phyloP scores from a whole-genome alignment of 92 coral and sea anemone species.

The Paragorgia papillata region DNA sequence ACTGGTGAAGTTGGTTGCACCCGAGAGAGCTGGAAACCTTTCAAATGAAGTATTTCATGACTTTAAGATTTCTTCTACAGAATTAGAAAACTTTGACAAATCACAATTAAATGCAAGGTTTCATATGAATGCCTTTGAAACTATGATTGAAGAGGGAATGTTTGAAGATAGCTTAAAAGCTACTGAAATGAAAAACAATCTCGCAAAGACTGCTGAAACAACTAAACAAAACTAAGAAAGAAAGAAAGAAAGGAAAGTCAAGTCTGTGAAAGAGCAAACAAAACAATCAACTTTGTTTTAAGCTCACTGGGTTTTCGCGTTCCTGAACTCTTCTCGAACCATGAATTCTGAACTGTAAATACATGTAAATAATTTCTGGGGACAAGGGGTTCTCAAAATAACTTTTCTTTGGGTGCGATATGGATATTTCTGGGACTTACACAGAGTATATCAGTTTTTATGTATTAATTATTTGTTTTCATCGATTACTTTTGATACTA shows the following conservation, averaged over 20 bases:
- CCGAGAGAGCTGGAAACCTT: too few relatives aligned
- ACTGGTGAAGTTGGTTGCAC: too few relatives aligned
- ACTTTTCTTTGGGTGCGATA: background rate
- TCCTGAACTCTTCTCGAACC: background rate
- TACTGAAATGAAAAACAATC: slow-evolving; percentile 20
- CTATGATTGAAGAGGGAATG: slow-evolving; percentile 35
- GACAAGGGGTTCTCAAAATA: background rate
- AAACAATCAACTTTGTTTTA: slow-evolving; percentile 12
- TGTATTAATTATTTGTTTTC: slow-evolving; percentile 7
- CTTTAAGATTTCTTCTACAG: slow-evolving; percentile 3
- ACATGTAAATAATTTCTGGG: background rate
- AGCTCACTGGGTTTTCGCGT: slow-evolving; percentile 14
- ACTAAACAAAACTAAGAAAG: slow-evolving; percentile 24
- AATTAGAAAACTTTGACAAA: slow-evolving; percentile 4
- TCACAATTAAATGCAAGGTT: slow-evolving; percentile 23
- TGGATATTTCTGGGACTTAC: slow-evolving; percentile 1
- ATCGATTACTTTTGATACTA: slow-evolving; percentile 16
- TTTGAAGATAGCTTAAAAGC: slow-evolving; percentile 28
- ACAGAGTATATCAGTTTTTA: slow-evolving; percentile 23
- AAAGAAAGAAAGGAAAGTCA: slow-evolving; percentile 3
- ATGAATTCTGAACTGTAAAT: background rate
- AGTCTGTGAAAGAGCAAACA: background rate
- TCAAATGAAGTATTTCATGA: too few relatives aligned
- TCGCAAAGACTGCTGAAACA: slow-evolving; percentile 25
- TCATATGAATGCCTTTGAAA: slow-evolving; percentile 14